A percentile compares a stretch with the other conserved stretches of the same genome.
Conservation (phyloP, 2,888 invertebrate genomes). For the Drosophila suboccidentalis region DNA sequence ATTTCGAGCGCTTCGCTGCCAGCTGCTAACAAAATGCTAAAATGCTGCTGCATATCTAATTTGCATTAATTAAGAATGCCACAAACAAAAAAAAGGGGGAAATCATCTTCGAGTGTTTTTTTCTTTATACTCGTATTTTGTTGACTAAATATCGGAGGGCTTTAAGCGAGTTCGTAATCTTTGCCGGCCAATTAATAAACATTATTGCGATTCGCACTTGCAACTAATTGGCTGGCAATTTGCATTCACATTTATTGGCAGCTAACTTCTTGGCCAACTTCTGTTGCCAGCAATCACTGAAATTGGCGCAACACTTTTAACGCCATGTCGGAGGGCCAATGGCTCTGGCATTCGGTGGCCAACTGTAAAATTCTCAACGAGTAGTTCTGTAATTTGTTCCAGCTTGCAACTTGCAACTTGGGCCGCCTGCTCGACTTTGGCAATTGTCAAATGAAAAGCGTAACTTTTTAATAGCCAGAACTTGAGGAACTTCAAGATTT, state of each 20-base stretch:
- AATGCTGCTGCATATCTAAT: constrained; percentile 70
- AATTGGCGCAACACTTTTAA: constrained; percentile 51
- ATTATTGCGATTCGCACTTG: constrained; percentile 37
- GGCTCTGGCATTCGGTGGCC: constrained; percentile 43
- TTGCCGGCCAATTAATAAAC: constrained; percentile 53
- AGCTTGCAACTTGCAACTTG: constrained; percentile 48
- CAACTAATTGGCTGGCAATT: constrained; percentile 73
- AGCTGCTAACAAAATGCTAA: constrained; percentile 30
- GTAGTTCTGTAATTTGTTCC: constrained; percentile 71
- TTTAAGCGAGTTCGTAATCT: constrained; percentile 1
- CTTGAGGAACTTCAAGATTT: constrained; percentile 51
- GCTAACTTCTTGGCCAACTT: constrained; percentile 49
- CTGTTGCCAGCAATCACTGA: constrained; percentile 29
- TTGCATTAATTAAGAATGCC: constrained; percentile 74
- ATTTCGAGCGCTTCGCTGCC: constrained; percentile 53
- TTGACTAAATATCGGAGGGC: constrained; percentile 6
- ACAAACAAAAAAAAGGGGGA: constrained; percentile 1
- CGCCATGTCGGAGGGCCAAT: constrained; percentile 28
- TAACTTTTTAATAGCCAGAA: constrained; percentile 79
- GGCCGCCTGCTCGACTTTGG: constrained; percentile 14
- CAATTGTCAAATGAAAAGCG: constrained; percentile 76
- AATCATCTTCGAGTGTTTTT: constrained; percentile 27
- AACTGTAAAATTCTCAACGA: constrained; percentile 61
- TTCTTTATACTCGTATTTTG: not conserved
- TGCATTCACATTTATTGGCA: constrained; percentile 75